Evolutionary conservation across 2,888 invertebrate species (phyloP).

Genomic region (Lathronympha strigana): DNA sequence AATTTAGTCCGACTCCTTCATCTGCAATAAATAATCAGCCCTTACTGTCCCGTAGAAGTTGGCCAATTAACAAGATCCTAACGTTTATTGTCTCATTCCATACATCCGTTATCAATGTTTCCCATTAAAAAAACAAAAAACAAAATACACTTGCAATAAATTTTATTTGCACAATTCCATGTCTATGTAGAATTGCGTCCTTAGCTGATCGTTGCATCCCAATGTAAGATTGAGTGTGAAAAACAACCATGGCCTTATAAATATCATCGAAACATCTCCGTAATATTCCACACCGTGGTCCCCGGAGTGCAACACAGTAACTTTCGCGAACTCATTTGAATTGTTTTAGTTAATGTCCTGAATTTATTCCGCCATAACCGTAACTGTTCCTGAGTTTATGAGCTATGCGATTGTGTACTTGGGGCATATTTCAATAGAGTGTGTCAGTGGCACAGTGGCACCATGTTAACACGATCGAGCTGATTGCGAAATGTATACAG

Average conservation of each 20-base stretch:
- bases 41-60: too few species aligned
- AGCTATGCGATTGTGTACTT: constrained; percentile 3
- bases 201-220: too few species aligned
- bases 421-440: constrained; percentile 8
- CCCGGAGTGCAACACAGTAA: neutral
- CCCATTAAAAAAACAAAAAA: too few species aligned
- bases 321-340: constrained; percentile 33
- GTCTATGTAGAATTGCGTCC: too few species aligned
- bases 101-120: too few species aligned
- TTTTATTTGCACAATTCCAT: too few species aligned
- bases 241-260: neutral
- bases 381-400: constrained; percentile 33
- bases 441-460: constrained; percentile 26
- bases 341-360: constrained; percentile 26
- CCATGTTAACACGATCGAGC: neutral
- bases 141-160: too few species aligned
- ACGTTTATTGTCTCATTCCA: too few species aligned
- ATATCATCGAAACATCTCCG: constrained; percentile 1
- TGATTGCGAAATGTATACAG: constrained; percentile 13
- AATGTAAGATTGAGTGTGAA: too few species aligned
- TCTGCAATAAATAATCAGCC: too few species aligned
- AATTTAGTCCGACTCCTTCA: too few species aligned
- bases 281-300: neutral
- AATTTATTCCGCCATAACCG: constrained; percentile 20
- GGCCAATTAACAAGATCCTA: too few species aligned